Conservation (phyloP, 1,140 invertebrate species). For the Odontomachus brunneus region DNA sequence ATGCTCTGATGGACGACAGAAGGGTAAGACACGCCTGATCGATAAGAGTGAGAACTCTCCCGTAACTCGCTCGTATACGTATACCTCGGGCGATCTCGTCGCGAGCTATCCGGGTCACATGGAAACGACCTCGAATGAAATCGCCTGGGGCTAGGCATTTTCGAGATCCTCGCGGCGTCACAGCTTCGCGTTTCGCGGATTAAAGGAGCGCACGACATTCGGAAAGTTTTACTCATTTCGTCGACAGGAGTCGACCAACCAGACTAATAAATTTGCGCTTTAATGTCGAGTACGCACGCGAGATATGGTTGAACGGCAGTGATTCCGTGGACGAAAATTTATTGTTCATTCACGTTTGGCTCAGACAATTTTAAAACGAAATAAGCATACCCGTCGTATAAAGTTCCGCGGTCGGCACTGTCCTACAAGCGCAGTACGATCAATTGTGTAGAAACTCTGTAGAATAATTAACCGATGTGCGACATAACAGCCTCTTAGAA, state of each 20-base stretch:
- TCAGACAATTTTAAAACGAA: slow-evolving; percentile 26
- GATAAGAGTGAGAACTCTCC: neutral
- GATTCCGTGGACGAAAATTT: slow-evolving; percentile 28
- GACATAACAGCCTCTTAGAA: neutral
- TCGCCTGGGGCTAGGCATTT: neutral
- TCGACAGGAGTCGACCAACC: slow-evolving; percentile 40
- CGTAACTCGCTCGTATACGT: neutral
- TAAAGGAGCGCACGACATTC: slow-evolving; percentile 13
- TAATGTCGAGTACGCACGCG: slow-evolving; percentile 76
- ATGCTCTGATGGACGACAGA: slow-evolving; percentile 98
- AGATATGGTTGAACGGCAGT: slow-evolving; percentile 24
- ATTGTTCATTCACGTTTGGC: slow-evolving; percentile 18
- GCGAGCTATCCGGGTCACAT: neutral
- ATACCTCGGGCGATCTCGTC: neutral
- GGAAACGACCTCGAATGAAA: neutral
- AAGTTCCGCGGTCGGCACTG: neutral
- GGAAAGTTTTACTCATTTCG: slow-evolving; percentile 53
- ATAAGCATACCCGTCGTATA: neutral
- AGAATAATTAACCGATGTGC: neutral
- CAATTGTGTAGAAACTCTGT: neutral
- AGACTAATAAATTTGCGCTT: slow-evolving; percentile 70
- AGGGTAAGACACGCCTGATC: slow-evolving; percentile 86
- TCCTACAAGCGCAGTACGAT: neutral
- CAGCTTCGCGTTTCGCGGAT: neutral
- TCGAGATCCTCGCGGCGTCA: neutral